Evolutionary conservation across 2,113 vertebrate species (phyloP), one percentile per base, ranked within the genome.

Genomic region (Vidua chalybeata): DNA sequence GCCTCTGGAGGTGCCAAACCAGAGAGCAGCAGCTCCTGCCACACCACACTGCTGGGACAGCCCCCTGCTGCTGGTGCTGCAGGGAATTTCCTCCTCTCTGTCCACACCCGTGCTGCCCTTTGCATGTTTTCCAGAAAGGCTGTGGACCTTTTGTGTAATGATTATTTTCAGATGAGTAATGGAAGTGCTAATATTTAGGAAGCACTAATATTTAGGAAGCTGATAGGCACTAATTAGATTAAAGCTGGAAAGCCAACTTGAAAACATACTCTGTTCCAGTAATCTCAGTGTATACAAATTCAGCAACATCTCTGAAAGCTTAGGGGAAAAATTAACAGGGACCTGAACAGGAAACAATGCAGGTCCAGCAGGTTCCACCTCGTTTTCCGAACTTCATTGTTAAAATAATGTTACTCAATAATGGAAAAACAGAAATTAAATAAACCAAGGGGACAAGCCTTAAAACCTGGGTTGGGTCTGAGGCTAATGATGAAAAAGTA

Each of bases 161-260:
- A 78, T 93, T 93, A n/a, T 63, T 90, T 92, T 93, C 83, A 75
- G 80, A 6, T 96, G 94, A 92, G 62, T 86, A 87, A 92, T 87
- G 49, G 49, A 74, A 92, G 41, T 78, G 49, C 73, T 96, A 93
- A 92, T 92, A 93, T 92, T 96, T 86, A 89, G 90, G 90, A 93
- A 96, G 83, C 49, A 35, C 73, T 96, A 93, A 92, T 92, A 93
- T 92, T 96, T 86, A 89, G 90, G 90, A 93, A 96, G 83, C 49
- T 93, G 92, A 78, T 79, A 84, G 80, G 49, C 83, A 75, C 30
- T 90, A 94, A 95, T 94, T 94, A 94, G 80, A 58, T 92, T 66
- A 78, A 28, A 92, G 52, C 56, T 72, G 88, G 88, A 77, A 94
- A 94, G 75, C 62, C 64, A n/a, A 31, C 52, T 43, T 81, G 73